These are phyloP conservation scores for Oreochromis niloticus DNA, from an alignment of 2,113 vertebrate genomes.

Conservation along the genomic window DNA sequence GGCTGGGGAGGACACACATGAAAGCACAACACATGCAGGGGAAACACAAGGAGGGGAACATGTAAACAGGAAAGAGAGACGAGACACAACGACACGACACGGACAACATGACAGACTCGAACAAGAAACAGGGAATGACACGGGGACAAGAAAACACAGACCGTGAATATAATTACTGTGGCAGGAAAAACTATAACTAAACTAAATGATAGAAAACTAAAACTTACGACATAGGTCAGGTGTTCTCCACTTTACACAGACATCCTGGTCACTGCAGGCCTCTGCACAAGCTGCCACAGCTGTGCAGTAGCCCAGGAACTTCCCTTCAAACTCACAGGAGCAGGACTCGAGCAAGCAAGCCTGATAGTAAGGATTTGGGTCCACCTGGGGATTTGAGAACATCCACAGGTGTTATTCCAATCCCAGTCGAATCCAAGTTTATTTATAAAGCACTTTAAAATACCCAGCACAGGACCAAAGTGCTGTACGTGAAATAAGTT, in stretches of 20 bases:
- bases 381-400: slow-evolving; percentile 63
- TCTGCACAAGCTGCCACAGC: slow-evolving; percentile 79
- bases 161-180: not conserved
- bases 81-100: not conserved
- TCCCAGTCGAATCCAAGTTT: too few relatives aligned
- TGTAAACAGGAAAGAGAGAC: not conserved
- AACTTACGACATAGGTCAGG: slow-evolving; percentile 82
- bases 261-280: slow-evolving; percentile 70
- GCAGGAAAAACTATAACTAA: not conserved
- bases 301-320: slow-evolving; percentile 82
- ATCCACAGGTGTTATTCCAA: not conserved
- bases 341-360: slow-evolving; percentile 81
- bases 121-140: not conserved
- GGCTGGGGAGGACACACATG: not conserved
- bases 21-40: not conserved
- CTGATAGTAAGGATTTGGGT: slow-evolving; percentile 72
- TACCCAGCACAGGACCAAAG: too few relatives aligned
- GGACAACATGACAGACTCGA: accelerated
- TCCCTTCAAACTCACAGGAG: slow-evolving; percentile 80
- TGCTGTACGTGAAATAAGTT: too few relatives aligned
- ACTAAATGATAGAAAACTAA: too few relatives aligned
- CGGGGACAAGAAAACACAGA: not conserved
- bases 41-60: not conserved
- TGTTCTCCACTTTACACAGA: slow-evolving; percentile 79
- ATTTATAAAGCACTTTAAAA: too few relatives aligned